Evolutionary conservation across 2,113 vertebrate species (phyloP), one percentile per base, ranked within the genome.

Genomic region (Anseranas semipalmata): DNA sequence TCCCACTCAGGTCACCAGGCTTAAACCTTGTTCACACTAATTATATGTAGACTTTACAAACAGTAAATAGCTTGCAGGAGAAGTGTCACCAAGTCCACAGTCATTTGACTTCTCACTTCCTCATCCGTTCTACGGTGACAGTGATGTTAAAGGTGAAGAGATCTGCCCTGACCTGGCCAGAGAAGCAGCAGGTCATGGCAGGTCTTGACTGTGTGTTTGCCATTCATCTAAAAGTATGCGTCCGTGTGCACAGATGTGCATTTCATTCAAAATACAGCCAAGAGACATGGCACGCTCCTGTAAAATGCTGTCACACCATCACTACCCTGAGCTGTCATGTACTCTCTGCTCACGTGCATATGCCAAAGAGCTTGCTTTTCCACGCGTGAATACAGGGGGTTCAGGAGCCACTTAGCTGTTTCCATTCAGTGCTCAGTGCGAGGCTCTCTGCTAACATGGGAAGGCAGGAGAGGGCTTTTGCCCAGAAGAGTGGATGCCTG

Each of bases 381-480:
- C 52, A 50, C 0, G 0, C 18, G 6, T 9, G 30, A 19, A 30
- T 9, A 14, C 13, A 9, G 71, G 53, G 14, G 21, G 32, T 59
- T 28, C 0, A 1, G 48, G 30, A 70, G 52, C 39, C n/a, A 37
- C 15, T 10, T 35, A 16, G 55, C 56, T 10, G 28, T 62, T 74
- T 15, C 30, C 2, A 0, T 33, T 12, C 21, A 56, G 56, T 21
- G 43, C 28, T 52, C 41, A 8, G n/a, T 15, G 41, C 1, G 0
- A 50, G 15, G 50, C 5, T 2, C 58, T 32, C 46, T 52, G 68
- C 53, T 70, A 19, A 30, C 6, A 27, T 0, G 0, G 41, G 11
- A 33, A 43, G 50, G 10, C 37, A 60, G n/a, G 58, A 81, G 21
- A 50, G 41, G 50, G 19, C 12, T 60, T 68, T 75, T 84, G 20